Evolutionary conservation across 1,140 invertebrate species (phyloP).

Genomic region (Hylaeus anthracinus): DNA sequence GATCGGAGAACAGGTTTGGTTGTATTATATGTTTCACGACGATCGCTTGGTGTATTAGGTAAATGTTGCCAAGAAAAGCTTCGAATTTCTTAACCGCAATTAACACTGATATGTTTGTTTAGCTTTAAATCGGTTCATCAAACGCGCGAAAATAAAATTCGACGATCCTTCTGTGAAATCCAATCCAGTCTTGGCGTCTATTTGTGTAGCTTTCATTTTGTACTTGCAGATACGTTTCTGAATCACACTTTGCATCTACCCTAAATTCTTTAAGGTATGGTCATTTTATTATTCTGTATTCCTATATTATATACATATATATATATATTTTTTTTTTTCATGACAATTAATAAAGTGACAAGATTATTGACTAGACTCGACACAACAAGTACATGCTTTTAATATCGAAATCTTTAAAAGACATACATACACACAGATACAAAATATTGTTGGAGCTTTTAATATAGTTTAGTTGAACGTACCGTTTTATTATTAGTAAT

Average conservation of each 20-base stretch:
- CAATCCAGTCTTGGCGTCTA: background rate
- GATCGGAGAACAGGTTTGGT: background rate
- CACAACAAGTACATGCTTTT: background rate
- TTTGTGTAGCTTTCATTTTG: conserved; percentile 3
- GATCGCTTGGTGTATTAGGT: conserved; percentile 8
- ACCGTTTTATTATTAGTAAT: conserved; percentile 20
- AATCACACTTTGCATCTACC: conserved; percentile 10
- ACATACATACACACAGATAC: background rate
- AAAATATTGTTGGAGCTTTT: background rate
- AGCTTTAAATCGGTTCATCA: background rate
- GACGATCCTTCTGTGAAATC: conserved; percentile 7
- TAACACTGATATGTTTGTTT: background rate
- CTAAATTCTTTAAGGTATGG: conserved; percentile 38
- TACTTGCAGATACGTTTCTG: conserved; percentile 13
- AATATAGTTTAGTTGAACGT: background rate
- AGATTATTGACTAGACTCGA: conserved; percentile 28
- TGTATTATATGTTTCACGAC: background rate
- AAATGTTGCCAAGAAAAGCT: background rate
- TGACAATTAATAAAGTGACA: conserved; percentile 48
- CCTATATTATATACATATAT: conserved; percentile 11
- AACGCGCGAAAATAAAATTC: conserved; percentile 13
- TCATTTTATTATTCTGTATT: conserved; percentile 35
- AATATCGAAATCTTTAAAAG: too few relatives aligned
- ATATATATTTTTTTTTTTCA: conserved; percentile 37
- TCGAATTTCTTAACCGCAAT: conserved; percentile 3